Percentiles rank a stretch among this genome's conserved stretches.
Conservation (phyloP, 30 jellyfish, hydroid and myxozoan genomes). For the Chrysaora quinquecirrha region DNA sequence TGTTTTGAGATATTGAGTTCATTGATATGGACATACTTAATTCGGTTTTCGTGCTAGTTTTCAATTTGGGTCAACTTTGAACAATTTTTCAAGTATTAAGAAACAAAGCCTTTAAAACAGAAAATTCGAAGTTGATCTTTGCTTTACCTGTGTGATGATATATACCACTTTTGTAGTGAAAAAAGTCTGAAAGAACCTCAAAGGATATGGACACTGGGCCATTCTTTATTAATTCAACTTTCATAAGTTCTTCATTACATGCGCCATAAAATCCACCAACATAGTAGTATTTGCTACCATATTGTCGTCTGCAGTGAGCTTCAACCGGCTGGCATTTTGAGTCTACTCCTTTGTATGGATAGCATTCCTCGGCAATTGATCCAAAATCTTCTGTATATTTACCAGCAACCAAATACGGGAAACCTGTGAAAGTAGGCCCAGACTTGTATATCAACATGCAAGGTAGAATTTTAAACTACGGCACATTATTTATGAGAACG, state of each 20-base stretch:
- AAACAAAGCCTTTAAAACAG: too few species aligned
- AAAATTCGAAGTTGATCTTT: neutral
- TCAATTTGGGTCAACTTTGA: too few species aligned
- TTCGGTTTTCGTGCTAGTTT: too few species aligned
- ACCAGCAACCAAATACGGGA: constrained; percentile 79
- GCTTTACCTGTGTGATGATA: constrained; percentile 69
- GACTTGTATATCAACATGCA: too few species aligned
- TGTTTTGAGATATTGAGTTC: too few species aligned
- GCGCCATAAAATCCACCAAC: constrained; percentile 85
- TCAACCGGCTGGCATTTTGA: constrained; percentile 26
- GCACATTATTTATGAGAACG: too few species aligned
- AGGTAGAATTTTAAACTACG: too few species aligned
- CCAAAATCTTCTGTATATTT: constrained; percentile 71
- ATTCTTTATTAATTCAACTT: constrained; percentile 30
- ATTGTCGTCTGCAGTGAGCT: constrained; percentile 5
- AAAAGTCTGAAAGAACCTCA: constrained; percentile 41
- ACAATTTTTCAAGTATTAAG: too few species aligned
- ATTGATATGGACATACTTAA: too few species aligned
- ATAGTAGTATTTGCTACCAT: constrained; percentile 36
- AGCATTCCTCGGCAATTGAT: constrained; percentile 44
- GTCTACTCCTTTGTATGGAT: constrained; percentile 64
- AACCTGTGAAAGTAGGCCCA: constrained; percentile 42
- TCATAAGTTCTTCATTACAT: constrained; percentile 71
- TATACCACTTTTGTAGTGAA: constrained; percentile 53
- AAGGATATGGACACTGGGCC: constrained; percentile 72